Evolutionary conservation across 2,888 invertebrate genomes (phyloP), one percentile per base, ranked within the genome.

Genomic region (Brachylomia viminalis): DNA sequence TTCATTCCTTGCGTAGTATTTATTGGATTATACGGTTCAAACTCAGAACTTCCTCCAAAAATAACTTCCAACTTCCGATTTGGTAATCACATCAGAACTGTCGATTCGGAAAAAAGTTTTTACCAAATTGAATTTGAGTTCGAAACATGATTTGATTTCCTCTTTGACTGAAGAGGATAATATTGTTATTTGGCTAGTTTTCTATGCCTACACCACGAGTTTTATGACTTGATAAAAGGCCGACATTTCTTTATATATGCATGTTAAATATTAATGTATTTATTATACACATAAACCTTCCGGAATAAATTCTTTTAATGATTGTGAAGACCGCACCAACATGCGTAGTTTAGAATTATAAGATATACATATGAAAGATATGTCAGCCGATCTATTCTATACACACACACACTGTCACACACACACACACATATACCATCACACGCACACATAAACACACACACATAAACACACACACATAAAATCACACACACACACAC

Each of bases 31-130:
- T 45, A 47, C 58, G 30, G 56, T 71, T 81, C 33, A 30, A 75
- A 71, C 47, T 71, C 61, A 6, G 42, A 67, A 65, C 54, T 69
- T 75, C 47, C 27, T 30, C 15, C 5, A 23, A 33, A 72, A 42
- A 69, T 67, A 67, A 79, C 30, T 45, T 70, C 8, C 8, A 56
- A 23, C 33, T 65, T 75, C 56, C 23, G 59, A 61, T 61, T 33
- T 62, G 59, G 54, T 66, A 56, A 52, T 73, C 62, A 49, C 68
- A 56, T 71, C 62, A 67, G 65, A 68, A 65, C 38, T 59, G 58
- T 58, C 8, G 23, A 76, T 68, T 73, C 17, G 52, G 65, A 64
- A 76, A 76, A 80, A 87, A 87, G 72, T 86, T 86, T 45, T 61
- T 61, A 38, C 23, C 13, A 56, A 80, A 73, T 83, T 77, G 66